Evolutionary conservation across 2,888 invertebrate genomes (phyloP).

Genomic region (Gymnosoma rotundatum): DNA sequence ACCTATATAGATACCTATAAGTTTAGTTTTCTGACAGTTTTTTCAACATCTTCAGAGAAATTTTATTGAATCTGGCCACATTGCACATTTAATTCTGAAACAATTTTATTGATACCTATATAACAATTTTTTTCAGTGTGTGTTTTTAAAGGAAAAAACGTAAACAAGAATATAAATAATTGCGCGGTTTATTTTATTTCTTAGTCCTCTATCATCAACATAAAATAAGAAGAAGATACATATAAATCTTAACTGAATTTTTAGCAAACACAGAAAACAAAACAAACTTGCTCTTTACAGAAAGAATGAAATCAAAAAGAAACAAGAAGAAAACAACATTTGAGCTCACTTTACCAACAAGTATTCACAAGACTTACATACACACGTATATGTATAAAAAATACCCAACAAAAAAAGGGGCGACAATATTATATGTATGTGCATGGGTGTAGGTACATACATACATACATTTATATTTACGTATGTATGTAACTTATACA

Average conservation of each 20-base stretch:
- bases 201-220: not conserved
- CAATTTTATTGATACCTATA: too few relatives aligned
- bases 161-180: constrained; percentile 23
- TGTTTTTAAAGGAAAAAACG: not conserved
- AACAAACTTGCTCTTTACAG: constrained; percentile 46
- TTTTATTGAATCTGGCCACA: too few relatives aligned
- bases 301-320: constrained; percentile 32
- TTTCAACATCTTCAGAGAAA: too few relatives aligned
- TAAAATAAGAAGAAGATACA: not conserved
- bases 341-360: not conserved
- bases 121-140: not conserved
- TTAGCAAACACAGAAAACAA: constrained; percentile 36
- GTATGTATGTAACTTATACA: too few relatives aligned
- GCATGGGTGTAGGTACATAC: not conserved
- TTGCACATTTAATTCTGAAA: too few relatives aligned
- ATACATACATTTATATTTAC: too few relatives aligned
- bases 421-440: constrained; percentile 30
- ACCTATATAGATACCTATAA: too few relatives aligned
- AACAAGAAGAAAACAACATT: constrained; percentile 47
- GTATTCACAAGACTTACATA: not conserved
- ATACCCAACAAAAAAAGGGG: constrained; percentile 39
- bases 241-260: too few relatives aligned
- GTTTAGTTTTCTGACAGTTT: too few relatives aligned
- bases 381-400: not conserved
- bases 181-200: constrained; percentile 45